Conservation (phyloP, 2,888 invertebrate genomes). For the Odontomyia ornata region DNA sequence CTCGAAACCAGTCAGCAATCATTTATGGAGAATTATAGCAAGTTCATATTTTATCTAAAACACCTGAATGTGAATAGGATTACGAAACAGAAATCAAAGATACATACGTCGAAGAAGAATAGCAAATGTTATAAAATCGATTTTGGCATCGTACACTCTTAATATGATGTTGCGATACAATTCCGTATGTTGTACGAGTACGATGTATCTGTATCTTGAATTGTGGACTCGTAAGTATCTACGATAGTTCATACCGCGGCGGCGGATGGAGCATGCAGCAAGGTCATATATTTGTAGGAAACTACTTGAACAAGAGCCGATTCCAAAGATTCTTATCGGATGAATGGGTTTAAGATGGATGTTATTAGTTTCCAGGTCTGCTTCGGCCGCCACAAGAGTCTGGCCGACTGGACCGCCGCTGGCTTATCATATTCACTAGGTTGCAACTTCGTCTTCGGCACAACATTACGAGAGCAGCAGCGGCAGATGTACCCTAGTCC, state of each 20-base stretch:
- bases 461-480: not conserved
- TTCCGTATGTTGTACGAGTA: not conserved
- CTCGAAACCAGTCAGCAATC: not conserved
- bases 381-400: constrained; percentile 28
- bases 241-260: not conserved
- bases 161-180: constrained; percentile 26
- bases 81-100: constrained; percentile 14
- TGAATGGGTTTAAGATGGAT: constrained; percentile 47
- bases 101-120: not conserved
- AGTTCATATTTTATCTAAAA: constrained; percentile 12
- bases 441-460: not conserved
- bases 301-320: constrained; percentile 40
- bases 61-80: constrained; percentile 10
- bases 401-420: not conserved
- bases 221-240: not conserved
- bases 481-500: not conserved
- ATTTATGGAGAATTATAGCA: not conserved
- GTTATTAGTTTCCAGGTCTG: constrained; percentile 47
- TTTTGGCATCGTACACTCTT: constrained; percentile 35
- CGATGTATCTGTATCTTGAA: not conserved
- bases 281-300: constrained; percentile 38
- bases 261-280: not conserved
- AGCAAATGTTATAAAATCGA: constrained; percentile 21
- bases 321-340: constrained; percentile 47
- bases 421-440: not conserved